Percentiles rank a stretch among this genome's conserved stretches.
Conservation (phyloP, 2,113 vertebrate species). For the Aegotheles bennettii region DNA sequence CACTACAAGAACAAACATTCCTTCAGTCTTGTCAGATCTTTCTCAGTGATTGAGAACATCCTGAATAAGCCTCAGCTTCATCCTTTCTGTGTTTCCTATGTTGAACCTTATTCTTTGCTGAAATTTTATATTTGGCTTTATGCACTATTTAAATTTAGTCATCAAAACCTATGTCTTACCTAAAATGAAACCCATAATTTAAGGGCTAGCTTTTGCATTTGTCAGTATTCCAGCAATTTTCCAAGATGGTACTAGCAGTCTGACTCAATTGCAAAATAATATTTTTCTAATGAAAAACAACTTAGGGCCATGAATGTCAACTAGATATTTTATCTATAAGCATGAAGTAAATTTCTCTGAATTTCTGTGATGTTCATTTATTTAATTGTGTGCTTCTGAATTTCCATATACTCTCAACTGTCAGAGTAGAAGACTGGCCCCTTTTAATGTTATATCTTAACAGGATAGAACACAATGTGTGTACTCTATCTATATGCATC, state of each 20-base stretch:
- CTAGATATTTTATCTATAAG: not conserved
- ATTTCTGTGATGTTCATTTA: not conserved
- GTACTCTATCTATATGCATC: not conserved
- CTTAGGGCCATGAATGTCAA: not conserved
- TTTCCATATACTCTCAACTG: not conserved
- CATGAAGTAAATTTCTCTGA: not conserved
- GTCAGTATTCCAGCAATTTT: not conserved
- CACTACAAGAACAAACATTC: not conserved
- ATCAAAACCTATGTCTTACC: not conserved
- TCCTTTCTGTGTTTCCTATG: not conserved
- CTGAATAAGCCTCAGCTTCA: not conserved
- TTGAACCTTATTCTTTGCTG: not conserved
- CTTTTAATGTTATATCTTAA: not conserved
- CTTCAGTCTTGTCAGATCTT: not conserved
- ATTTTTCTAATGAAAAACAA: not conserved
- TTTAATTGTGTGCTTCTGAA: not conserved
- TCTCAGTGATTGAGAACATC: not conserved
- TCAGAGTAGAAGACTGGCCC: not conserved
- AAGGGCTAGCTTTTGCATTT: not conserved
- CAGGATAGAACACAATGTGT: not conserved
- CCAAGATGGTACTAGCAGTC: not conserved
- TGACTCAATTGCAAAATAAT: not conserved
- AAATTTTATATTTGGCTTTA: not conserved
- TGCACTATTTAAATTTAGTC: not conserved
- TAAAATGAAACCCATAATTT: not conserved